These are phyloP conservation scores for Lutraria rhynchaena DNA, from an alignment of 1,140 invertebrate species.

Conservation along the genomic window DNA sequence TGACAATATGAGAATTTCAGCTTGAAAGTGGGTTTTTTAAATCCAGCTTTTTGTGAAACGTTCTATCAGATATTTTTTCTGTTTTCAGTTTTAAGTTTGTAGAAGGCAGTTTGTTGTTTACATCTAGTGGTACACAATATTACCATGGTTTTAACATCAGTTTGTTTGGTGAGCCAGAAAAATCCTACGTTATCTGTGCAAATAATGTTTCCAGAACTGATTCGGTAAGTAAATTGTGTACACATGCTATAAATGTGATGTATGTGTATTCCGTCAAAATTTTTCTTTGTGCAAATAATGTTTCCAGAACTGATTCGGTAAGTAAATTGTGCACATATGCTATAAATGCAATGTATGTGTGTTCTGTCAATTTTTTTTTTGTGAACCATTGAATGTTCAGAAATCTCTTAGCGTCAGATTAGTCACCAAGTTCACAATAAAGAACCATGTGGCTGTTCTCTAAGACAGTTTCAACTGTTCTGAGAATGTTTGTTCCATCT, in stretches of 20 bases:
- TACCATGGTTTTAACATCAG: slow-evolving; percentile 86
- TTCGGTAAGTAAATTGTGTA: slow-evolving; percentile 25
- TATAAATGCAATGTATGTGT: no score
- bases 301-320: slow-evolving; percentile 69
- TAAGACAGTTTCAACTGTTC: no score
- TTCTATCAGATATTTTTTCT: slow-evolving; percentile 38
- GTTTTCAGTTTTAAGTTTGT: slow-evolving; percentile 80
- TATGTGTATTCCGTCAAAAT: no score
- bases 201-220: slow-evolving; percentile 81
- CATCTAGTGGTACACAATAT: slow-evolving; percentile 85
- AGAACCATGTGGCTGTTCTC: no score
- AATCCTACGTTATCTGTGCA: slow-evolving; percentile 79
- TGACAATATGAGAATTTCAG: neutral
- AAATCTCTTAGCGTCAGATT: no score
- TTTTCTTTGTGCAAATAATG: slow-evolving; percentile 83
- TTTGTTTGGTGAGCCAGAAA: slow-evolving; percentile 82
- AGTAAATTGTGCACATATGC: no score
- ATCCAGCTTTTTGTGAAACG: neutral
- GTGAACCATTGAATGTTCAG: no score
- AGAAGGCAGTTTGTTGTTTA: slow-evolving; percentile 81
- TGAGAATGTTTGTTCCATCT: no score
- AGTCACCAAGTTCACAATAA: no score
- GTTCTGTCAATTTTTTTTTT: no score
- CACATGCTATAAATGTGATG: no score
- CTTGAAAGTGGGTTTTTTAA: neutral